Base-by-base conservation (phyloP, 2,797 vertebrate species). In the Lemur catta region DNA sequence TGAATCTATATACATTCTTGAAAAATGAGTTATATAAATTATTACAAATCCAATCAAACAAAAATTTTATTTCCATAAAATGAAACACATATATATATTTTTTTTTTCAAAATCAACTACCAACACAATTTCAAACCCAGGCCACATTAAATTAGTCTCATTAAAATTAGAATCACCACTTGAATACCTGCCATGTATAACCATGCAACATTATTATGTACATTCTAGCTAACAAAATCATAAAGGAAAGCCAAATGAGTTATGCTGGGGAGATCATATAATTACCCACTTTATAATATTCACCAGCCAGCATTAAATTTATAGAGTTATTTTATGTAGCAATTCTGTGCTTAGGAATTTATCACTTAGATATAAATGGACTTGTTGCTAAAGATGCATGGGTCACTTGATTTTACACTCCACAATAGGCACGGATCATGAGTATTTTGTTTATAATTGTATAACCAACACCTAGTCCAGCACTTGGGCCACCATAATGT, bases 41-140 rank as follows among this genome's bases (percentile, higher is more conserved):
- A 88, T 94, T 82, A 43, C 93, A 96, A 91, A 80, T 74, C 28
- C 52, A 85, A 41, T 65, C 26, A 67, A 89, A 8, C 57, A 52
- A 89, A 20, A 85, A 5, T 50, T 86, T 85, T 55, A 74, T 74
- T 93, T 82, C 24, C 24, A 69, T 38, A 81, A 82, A 65, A 57
- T 55, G 26, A 85, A 35, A 41, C 38, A 71, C 41, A 78, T n/a
- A 65, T n/a, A 18, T n/a, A 6, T 61, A 12, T 59, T n/a, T n/a
- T 55, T 72, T 93, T 33, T 86, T 74, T 28, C 2, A 4, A 50
- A 67, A 74, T 82, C 50, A 71, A 33, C 13, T 84, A 35, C 26
- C 14, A 74, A 33, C 28, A 67, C 20, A 67, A 26, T 63, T 95
- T 90, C 33, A 84, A 90, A 90, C 69, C 5, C 30, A 63, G 22